Conservation (phyloP, 2,797 vertebrate species). For the Poeciliopsis turneri region DNA sequence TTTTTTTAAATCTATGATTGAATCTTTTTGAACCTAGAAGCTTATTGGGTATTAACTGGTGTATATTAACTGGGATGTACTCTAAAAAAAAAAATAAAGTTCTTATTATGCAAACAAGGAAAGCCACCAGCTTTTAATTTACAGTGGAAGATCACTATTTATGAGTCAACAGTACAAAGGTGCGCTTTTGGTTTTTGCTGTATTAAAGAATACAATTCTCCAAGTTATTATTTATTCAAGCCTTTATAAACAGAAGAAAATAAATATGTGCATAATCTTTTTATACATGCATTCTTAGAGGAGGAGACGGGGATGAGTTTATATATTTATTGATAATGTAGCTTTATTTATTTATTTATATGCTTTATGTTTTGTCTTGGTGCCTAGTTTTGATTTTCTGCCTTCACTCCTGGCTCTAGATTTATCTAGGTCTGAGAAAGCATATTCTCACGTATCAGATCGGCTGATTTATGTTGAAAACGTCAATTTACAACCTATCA, state of each 20-base stretch:
- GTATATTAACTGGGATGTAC: not conserved
- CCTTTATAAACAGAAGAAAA: not conserved
- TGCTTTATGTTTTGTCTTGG: not conserved
- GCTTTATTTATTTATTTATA: not conserved
- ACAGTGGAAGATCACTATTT: not conserved
- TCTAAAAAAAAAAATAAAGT: not conserved
- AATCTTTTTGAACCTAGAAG: constrained; percentile 21
- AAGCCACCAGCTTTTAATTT: not conserved
- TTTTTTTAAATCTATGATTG: constrained; percentile 30
- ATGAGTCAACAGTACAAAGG: not conserved
- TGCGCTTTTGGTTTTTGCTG: not conserved
- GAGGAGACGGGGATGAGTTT: not conserved
- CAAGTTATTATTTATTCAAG: not conserved
- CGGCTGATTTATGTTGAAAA: not conserved
- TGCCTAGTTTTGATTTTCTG: not conserved
- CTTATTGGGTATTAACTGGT: constrained; percentile 18
- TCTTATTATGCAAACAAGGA: not conserved
- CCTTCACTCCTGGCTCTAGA: not conserved
- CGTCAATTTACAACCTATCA: not conserved
- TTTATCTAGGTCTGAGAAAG: not conserved
- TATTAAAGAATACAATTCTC: not conserved
- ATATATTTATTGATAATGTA: not conserved
- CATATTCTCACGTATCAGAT: not conserved
- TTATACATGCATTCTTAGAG: not conserved
- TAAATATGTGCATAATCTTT: not conserved